phyloP scores from a whole-genome alignment of 2,888 invertebrate genomes.

The Papilio demoleus region DNA sequence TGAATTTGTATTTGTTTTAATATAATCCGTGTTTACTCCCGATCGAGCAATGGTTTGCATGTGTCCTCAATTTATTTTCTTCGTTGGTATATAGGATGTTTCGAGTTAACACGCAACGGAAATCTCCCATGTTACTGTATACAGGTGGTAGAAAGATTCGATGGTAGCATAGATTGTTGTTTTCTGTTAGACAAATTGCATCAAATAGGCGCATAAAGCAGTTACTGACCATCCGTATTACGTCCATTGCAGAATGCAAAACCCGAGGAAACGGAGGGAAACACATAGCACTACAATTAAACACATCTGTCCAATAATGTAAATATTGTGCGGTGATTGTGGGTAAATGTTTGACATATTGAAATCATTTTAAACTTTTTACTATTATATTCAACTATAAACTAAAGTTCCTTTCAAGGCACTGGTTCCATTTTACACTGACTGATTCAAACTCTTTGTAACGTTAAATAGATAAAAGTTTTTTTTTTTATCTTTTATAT shows the following conservation, averaged over 20 bases:
- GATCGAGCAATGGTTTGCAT: slow-evolving; percentile 60
- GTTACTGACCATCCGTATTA: slow-evolving; percentile 71
- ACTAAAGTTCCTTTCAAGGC: slow-evolving; percentile 26
- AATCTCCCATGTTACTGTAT: slow-evolving; percentile 25
- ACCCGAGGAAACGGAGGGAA: slow-evolving; percentile 75
- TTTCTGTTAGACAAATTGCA: slow-evolving; percentile 61
- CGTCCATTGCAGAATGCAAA: slow-evolving; percentile 81
- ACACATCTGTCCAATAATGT: slow-evolving; percentile 65
- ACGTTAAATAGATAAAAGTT: background rate
- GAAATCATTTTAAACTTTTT: slow-evolving; percentile 11
- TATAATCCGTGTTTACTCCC: slow-evolving; percentile 41
- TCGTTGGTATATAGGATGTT: slow-evolving; percentile 40
- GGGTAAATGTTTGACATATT: slow-evolving; percentile 42
- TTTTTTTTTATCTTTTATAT: background rate
- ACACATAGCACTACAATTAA: slow-evolving; percentile 72
- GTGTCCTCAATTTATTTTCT: slow-evolving; percentile 56
- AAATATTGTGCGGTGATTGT: slow-evolving; percentile 52
- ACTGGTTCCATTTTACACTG: slow-evolving; percentile 17
- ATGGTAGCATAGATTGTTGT: slow-evolving; percentile 76
- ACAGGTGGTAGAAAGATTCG: slow-evolving; percentile 40
- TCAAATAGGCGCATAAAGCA: slow-evolving; percentile 42
- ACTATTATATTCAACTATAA: slow-evolving; percentile 34
- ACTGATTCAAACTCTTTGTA: slow-evolving; percentile 18
- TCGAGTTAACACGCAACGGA: slow-evolving; percentile 18
- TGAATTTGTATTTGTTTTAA: slow-evolving; percentile 46